Evolutionary conservation across 2,113 vertebrate species (phyloP), one percentile per base, ranked within the genome.

Genomic region (Ammodytes dubius): DNA sequence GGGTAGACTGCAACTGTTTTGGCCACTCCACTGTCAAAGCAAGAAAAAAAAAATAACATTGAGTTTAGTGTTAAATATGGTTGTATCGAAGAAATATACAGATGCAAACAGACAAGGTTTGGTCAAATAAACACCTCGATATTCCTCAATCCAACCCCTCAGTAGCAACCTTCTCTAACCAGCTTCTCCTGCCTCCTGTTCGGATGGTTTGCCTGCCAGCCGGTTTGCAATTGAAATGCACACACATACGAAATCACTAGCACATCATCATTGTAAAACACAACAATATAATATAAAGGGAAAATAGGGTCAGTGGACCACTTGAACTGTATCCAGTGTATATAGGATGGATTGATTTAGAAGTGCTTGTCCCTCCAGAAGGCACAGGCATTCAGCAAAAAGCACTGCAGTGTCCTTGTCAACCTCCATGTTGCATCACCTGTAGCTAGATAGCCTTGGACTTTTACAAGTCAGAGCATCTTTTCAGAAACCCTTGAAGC

Each of bases 1-100:
- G 74, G 81, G 80, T 42, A 84, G 77, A 83, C 67, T 64, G 85
- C 92, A 93, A 91, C 91, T 93, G 91, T 90, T 93, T 88, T 84
- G 85, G 90, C 91, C 85, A 77, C 87, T 76, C 70, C 72, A 81
- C 82, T 85, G 88, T 83, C 88, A n/a, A n/a, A n/a, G n/a, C n/a
- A n/a, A n/a, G n/a, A n/a, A 27, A 27, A 27, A 27, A 27, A 27
- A 27, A 27, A 1, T 27, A 27, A 27, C 27, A 2, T 27, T 27
- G 27, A 27, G 27, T 27, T 27, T 27, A 27, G 27, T 27, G 27
- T 27, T 27, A 27, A 27, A 27, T 1, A 27, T 27, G 27, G 27
- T 27, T 27, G 27, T 27, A 27, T n/a, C n/a, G n/a, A n/a, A n/a
- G n/a, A n/a, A n/a, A 27, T 27, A 27, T 27, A 27, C 27, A 27